Base-by-base conservation (phyloP, 1,140 invertebrate genomes). In the Dendroctonus ponderosae region DNA sequence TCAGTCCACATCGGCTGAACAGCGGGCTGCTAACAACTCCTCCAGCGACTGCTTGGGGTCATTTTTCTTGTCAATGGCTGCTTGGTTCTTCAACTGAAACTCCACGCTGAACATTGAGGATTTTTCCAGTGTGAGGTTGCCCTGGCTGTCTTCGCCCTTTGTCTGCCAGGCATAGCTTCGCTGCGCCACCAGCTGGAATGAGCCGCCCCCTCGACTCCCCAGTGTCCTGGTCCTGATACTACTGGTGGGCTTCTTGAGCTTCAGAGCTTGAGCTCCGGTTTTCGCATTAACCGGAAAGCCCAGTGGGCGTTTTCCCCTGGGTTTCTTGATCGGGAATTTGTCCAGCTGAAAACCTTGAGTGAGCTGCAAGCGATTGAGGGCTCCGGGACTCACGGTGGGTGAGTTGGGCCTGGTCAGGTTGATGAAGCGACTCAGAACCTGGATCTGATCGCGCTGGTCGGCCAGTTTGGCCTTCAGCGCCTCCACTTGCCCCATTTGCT, bases 351-450 rank as follows among this genome's bases (percentile, higher is more conserved):
- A 26, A 26, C 26, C 26, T 26, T 3, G 26, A 1, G 1, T 26
- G 26, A 26, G 3, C 26, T 26, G 26, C 26, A 26, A 26, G 26
- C 1, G 26, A 26, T 46, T 46, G 12, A 46, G 12, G 12, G 9
- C 1, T 12, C 3, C 4, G 9, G 44, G 0, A 11, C 50, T 51
- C 15, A 51, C 50, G 11, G 11, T 51, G 8, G 50, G 50, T 1
- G n/a, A 12, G 15, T 51, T 51, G 8, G 50, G 50, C 15, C 50
- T 51, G 8, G 50, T 51, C 14, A 51, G 15, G 14, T 51, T 51
- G 7, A 51, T 51, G 15, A 51, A 51, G 11, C 50, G 50, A 5
- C 15, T 51, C n/a, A 51, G 14, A 8, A 51, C 50, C 14, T 11
- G 7, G 2, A 51, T 51, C 14, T 15, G 50, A 51, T 51, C 50